These are phyloP conservation scores for Stictonetta naevosa DNA, from an alignment of 2,113 vertebrate species.

Conservation along the genomic window DNA sequence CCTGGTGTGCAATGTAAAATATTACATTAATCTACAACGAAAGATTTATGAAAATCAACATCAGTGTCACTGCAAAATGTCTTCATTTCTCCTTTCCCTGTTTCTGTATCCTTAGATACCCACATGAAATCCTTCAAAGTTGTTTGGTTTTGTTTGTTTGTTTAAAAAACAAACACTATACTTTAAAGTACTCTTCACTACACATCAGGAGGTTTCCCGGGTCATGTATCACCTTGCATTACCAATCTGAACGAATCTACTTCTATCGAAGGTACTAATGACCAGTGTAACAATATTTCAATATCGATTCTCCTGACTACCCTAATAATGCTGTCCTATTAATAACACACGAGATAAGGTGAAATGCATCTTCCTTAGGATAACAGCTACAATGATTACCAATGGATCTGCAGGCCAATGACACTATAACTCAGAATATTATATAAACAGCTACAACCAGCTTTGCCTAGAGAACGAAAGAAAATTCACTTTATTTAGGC, in stretches of 20 bases:
- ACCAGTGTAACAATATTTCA: constrained; percentile 1
- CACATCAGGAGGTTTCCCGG: background rate
- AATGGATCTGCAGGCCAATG: background rate
- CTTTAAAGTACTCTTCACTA: background rate
- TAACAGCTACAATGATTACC: constrained; percentile 28
- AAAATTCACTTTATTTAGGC: background rate
- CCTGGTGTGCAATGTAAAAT: background rate
- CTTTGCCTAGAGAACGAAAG: background rate
- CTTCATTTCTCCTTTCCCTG: background rate
- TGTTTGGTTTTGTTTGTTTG: background rate
- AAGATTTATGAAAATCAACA: constrained; percentile 20
- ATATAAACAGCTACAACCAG: background rate
- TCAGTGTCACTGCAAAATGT: background rate
- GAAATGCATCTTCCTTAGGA: constrained; percentile 10
- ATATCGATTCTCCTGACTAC: constrained; percentile 57
- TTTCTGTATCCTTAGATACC: background rate
- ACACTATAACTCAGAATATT: constrained; percentile 27
- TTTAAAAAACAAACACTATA: background rate
- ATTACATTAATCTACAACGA: background rate
- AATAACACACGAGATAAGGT: constrained; percentile 37
- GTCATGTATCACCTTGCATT: background rate
- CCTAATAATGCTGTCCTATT: constrained; percentile 33
- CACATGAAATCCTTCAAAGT: background rate
- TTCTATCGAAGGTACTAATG: background rate
- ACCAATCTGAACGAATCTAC: background rate